Base-by-base conservation (phyloP, 2,797 vertebrate species). In the Aselliscus stoliczkanus region DNA sequence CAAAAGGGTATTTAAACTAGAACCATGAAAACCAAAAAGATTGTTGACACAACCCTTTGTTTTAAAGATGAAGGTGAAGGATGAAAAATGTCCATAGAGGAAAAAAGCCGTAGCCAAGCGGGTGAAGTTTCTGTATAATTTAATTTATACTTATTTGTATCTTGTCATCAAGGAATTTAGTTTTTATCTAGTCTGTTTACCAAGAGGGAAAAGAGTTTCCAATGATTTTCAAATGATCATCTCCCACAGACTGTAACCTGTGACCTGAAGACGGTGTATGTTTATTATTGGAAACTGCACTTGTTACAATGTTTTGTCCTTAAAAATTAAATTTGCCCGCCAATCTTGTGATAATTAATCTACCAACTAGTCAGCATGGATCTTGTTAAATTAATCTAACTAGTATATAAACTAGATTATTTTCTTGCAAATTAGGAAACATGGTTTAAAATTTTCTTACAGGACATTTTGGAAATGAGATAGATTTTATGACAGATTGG, bases 1-100 rank as follows among this genome's bases (percentile, higher is more conserved):
- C 93, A 96, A 96, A 94, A 92, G 73, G 37, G 81, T 44, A 82
- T 94, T 97, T 96, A 90, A 97, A 94, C 89, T 90, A 90, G 81
- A 96, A 90, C 56, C 81, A 76, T 69, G 80, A 91, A 90, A 73
- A 81, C 39, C 70, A 69, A 73, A 90, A 88, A 62, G 47, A 94
- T 52, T 92, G 81, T 88, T 95, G 95, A 95, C 37, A 88, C 34
- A 84, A 96, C 4, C 7, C 31, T 94, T 94, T 92, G 62, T 93
- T 96, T 88, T 81, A 93, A 96, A 95, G 47, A 88, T 77, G 52
- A 96, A 67, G 37, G 23, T 76, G 18, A 91, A 39, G 60, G 31
- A 56, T 96, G 75, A 84, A 81, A 87, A 77, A 23, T 92, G 94
- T 77, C 75, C 47, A 31, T 18, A 85, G 31, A 82, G 69, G 37